A percentile compares a stretch with the other conserved stretches of the same genome.
Conservation (phyloP, 2,113 vertebrate genomes). For the Burhinus oedicnemus region DNA sequence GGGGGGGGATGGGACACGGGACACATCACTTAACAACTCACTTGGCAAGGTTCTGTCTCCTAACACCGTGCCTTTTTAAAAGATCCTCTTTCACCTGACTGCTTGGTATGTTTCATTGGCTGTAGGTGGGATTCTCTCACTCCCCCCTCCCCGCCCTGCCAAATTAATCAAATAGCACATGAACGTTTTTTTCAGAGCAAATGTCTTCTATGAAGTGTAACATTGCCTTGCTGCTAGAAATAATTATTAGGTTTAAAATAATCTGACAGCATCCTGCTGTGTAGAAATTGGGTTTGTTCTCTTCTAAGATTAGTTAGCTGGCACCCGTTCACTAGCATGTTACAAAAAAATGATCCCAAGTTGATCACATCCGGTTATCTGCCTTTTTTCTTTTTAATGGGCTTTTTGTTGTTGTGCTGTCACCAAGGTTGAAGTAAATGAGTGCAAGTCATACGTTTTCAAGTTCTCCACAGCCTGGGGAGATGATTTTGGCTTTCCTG, state of each 20-base stretch:
- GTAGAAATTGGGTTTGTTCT: conserved; percentile 26
- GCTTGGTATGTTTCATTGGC: background rate
- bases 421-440: background rate
- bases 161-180: background rate
- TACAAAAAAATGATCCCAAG: background rate
- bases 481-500: background rate
- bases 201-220: background rate
- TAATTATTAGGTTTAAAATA: conserved; percentile 36
- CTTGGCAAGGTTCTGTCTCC: background rate
- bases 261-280: conserved; percentile 30
- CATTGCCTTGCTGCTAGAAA: background rate
- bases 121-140: background rate
- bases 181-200: background rate
- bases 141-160: fast-evolving
- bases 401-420: conserved; percentile 17
- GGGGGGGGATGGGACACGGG: too few relatives aligned
- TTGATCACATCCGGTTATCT: background rate
- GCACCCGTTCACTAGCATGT: background rate
- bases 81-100: background rate
- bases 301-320: background rate
- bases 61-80: background rate
- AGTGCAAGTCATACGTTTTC: fast-evolving
- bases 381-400: background rate
- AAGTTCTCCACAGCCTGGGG: background rate
- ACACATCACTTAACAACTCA: background rate